Conservation (phyloP, 2,797 vertebrate genomes). For the Lerista edwardsae region DNA sequence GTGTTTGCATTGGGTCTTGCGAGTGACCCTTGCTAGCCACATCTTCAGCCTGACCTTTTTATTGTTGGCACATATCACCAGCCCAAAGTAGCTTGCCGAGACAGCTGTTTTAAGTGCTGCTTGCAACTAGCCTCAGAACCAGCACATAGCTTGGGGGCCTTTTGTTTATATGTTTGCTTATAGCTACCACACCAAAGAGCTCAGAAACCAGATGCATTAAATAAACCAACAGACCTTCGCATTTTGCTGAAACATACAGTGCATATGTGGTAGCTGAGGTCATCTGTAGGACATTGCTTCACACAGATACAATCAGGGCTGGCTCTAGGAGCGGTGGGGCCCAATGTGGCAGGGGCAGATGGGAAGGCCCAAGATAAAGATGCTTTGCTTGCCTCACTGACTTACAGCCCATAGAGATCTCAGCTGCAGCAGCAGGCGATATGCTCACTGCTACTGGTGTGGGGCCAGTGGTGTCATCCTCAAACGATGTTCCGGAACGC, state of each 20-base stretch:
- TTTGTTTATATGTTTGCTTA: conserved; percentile 49
- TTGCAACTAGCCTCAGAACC: conserved; percentile 31
- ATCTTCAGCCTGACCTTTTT: conserved; percentile 62
- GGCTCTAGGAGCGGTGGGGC: too few relatives aligned
- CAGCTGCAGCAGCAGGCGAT: too few relatives aligned
- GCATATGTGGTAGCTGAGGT: neutral
- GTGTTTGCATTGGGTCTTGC: conserved; percentile 39
- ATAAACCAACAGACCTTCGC: conserved; percentile 7
- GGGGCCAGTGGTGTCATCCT: too few relatives aligned
- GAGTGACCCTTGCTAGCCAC: conserved; percentile 19
- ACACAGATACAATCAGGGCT: too few relatives aligned
- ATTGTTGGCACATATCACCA: conserved; percentile 34
- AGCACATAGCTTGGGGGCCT: conserved; percentile 14
- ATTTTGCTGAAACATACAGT: conserved; percentile 14
- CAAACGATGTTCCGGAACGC: too few relatives aligned
- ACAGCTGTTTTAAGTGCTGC: conserved; percentile 50
- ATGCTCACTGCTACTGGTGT: too few relatives aligned
- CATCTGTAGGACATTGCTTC: neutral
- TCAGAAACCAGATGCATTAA: conserved; percentile 44
- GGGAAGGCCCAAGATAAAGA: too few relatives aligned
- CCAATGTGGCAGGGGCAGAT: too few relatives aligned
- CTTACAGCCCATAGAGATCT: too few relatives aligned
- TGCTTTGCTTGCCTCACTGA: too few relatives aligned
- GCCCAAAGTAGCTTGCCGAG: conserved; percentile 48
- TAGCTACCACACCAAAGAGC: conserved; percentile 33